Conservation (phyloP, 53 echinoderm and acorn worm genomes). For the Holothuria leucospilota region DNA sequence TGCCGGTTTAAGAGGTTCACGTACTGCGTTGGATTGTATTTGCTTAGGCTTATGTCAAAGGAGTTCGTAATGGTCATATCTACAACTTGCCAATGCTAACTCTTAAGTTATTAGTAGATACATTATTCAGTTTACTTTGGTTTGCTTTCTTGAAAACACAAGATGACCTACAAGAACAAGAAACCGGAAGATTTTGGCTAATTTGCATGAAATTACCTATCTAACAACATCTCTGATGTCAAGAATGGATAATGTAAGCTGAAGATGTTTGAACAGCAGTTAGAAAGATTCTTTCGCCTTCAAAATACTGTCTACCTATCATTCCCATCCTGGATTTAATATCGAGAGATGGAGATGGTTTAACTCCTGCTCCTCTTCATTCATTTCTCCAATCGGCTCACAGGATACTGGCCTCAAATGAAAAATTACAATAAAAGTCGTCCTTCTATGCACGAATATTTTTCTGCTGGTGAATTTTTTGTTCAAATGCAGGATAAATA, state of each 20-base stretch:
- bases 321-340: constrained; percentile 41
- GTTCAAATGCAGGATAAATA: constrained; percentile 68
- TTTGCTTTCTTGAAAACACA: neutral
- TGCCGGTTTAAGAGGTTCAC: constrained; percentile 48
- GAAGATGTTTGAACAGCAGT: neutral
- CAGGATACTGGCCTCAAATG: constrained; percentile 73
- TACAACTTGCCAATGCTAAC: constrained; percentile 45
- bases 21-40: constrained; percentile 50
- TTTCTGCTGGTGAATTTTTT: constrained; percentile 51
- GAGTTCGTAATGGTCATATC: constrained; percentile 44
- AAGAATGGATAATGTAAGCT: neutral
- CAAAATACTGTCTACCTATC: neutral
- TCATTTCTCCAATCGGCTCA: constrained; percentile 65
- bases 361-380: constrained; percentile 23
- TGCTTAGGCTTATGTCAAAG: constrained; percentile 53
- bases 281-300: neutral
- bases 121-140: constrained; percentile 42
- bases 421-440: constrained; percentile 39
- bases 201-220: neutral
- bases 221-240: neutral
- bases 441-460: constrained; percentile 44
- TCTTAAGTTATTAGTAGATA: constrained; percentile 44
- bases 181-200: neutral
- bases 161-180: neutral
- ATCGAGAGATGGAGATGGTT: constrained; percentile 27